Base-by-base conservation (phyloP, 2,113 vertebrate species). In the Glaucomys volans region DNA sequence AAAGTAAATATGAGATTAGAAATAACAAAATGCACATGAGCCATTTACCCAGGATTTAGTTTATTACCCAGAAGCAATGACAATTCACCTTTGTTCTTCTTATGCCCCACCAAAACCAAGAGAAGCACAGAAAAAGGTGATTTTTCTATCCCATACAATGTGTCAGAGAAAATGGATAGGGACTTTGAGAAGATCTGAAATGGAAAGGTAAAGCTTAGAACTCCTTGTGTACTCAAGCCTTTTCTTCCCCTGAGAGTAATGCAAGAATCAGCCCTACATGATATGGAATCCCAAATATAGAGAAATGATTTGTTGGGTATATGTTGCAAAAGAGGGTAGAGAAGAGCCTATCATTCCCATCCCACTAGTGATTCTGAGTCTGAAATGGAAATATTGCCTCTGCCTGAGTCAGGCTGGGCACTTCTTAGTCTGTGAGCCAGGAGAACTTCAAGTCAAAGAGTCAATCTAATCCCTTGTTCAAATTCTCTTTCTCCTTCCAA, bases 271-370 rank as follows among this genome's bases (percentile, higher is more conserved):
- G n/a, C 57, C 18, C 35, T 87, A 42, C 12, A 69, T 59, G 90
- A 57, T 32, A 59, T 83, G 44, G 91, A 94, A 87, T 81, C n/a
- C 75, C 37, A 91, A 87, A 95, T 81, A 12, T 77, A 76, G 54
- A 20, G 44, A 95, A 93, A n/a, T 62, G n/a, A 89, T 37, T 95
- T 59, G 35, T 1, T 96, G 72, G 5, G 35, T 84, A 90, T 30
- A 97, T 35, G 28, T 30, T 64, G 16, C 35, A 50, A 71, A 87
- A 93, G 52, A 90, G 35, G 35, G 35, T 47, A 67, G n/a, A 57
- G 50, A 52, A 57, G 44, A 90, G 26, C 6, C 40, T 12, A 37
- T 16, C 71, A 71, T 87, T 59, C 2, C 16, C 22, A 94, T 8
- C 16, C 13, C 1, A 52, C 16, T 72, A 22, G 87, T 94, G 66